These are phyloP conservation scores for Pachycephus smyrnensis DNA, from an alignment of 2,888 invertebrate genomes.

Conservation along the genomic window DNA sequence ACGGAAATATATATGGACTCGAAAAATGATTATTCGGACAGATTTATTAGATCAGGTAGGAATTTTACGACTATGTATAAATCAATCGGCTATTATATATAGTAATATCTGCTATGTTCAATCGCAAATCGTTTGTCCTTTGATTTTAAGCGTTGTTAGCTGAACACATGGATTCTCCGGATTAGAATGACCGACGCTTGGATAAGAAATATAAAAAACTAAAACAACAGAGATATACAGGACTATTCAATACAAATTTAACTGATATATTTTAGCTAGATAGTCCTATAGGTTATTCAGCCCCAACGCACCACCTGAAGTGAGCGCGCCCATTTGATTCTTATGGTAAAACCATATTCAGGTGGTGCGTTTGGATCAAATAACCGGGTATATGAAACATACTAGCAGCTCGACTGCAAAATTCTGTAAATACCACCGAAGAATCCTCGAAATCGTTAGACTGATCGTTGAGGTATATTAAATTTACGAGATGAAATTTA, in stretches of 20 bases:
- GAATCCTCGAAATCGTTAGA: conserved; percentile 30
- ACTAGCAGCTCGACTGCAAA: not conserved
- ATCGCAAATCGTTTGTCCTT: not conserved
- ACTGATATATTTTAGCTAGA: not conserved
- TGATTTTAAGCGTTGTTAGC: not conserved
- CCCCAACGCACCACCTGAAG: too few species aligned
- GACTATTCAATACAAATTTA: not conserved
- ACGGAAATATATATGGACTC: not conserved
- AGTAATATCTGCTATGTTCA: not conserved
- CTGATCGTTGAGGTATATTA: conserved; percentile 26
- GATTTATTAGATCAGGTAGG: not conserved
- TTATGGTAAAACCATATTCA: too few species aligned
- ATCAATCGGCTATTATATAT: not conserved
- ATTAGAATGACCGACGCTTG: not conserved
- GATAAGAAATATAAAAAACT: not conserved
- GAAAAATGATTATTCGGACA: not conserved
- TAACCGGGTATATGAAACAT: not conserved
- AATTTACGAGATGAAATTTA: conserved; percentile 30
- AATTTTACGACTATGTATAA: not conserved
- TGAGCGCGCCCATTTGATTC: too few species aligned
- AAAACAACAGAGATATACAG: not conserved
- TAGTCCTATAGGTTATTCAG: not conserved
- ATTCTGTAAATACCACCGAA: conserved; percentile 5
- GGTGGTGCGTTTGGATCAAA: too few species aligned
- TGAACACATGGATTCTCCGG: not conserved